Evolutionary conservation across 2,888 invertebrate species (phyloP), one percentile per base, ranked within the genome.

Genomic region (Agonopterix alstromeriana): DNA sequence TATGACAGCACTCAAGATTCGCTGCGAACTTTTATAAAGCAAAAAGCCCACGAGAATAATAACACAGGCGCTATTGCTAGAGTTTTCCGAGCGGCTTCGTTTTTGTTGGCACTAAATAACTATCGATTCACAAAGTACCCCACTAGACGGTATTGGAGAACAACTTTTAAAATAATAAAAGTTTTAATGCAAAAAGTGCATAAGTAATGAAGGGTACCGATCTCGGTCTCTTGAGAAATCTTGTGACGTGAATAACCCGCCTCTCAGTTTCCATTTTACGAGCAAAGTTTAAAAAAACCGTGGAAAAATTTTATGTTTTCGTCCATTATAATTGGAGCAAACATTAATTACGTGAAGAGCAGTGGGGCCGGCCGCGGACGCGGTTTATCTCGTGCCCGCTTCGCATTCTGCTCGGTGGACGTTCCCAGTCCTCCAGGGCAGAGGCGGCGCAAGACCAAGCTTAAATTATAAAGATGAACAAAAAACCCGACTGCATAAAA

Each of bases 261-360:
- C 43, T 45, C 41, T 46, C 57, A 58, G 56, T 50, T 57, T 59
- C 48, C 52, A 50, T 62, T 66, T 65, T 58, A 66, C 52, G 60
- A 59, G 60, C 47, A 40, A 67, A 67, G 60, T 66, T 69, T 53
- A 52, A 53, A 56, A 61, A 59, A 69, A 62, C 57, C 56, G 51
- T 50, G 55, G 45, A 55, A 38, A 57, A 60, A 50, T 61, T 67
- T 67, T 65, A 63, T 62, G 17, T 63, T 65, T 70, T 67, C 56
- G 49, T 57, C 63, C 61, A 65, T 73, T 71, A 72, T 76, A 77
- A 79, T 79, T 74, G 70, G 66, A 73, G 73, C 71, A 77, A 78
- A 77, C 68, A 75, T 76, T 77, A 75, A 77, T 78, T 77, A 77
- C 62, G 63, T 55, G 64, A 63, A 69, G 61, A 70, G 70, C 67